Base-by-base conservation (phyloP, 1,140 invertebrate species). In the Bombus pascuorum region DNA sequence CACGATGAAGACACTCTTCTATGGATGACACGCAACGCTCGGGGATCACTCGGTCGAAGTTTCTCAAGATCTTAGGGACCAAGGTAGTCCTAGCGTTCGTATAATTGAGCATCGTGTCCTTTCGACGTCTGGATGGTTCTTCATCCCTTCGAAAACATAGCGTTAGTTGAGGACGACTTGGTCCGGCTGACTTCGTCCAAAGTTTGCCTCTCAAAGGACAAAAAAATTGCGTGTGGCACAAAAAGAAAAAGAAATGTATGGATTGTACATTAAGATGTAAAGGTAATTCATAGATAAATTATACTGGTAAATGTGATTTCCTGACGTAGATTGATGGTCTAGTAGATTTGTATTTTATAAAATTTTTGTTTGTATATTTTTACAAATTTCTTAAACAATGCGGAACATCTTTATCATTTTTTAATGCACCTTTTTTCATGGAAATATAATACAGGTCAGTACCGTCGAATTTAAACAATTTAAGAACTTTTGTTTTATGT, bases 81-180 rank as follows among this genome's bases (percentile, higher is more conserved):
- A 37, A 73, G 53, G 57, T 81, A 82, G 82, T 53, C 32, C 44
- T 42, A 42, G 66, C 71, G 82, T 89, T 91, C 86, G 70, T 86
- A 90, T 92, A 92, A 92, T 92, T 92, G 91, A 91, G 87, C 83
- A 73, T 75, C 80, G 77, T 72, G 15, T 65, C 75, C 88, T 86
- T 73, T 57, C 32, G 47, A 53, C 37, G 32, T 74, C 44, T 8
- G 68, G 39, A 42, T 42, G 68, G 53, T 39, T 57, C 66, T 65
- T 79, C 83, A 25, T 79, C 83, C 83, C 70, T 59, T 86, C n/a
- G 57, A 65, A 53, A 70, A 34, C n/a, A 28, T 39, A n/a, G 25
- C 15, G 25, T 39, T n/a, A 65, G 42, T 78, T 32, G 74, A 75
- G 39, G 86, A 72, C 57, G 25, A 66, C 44, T 73, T 28, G n/a